Conservation (phyloP, 2,797 vertebrate species). For the Distichodus sexfasciatus region DNA sequence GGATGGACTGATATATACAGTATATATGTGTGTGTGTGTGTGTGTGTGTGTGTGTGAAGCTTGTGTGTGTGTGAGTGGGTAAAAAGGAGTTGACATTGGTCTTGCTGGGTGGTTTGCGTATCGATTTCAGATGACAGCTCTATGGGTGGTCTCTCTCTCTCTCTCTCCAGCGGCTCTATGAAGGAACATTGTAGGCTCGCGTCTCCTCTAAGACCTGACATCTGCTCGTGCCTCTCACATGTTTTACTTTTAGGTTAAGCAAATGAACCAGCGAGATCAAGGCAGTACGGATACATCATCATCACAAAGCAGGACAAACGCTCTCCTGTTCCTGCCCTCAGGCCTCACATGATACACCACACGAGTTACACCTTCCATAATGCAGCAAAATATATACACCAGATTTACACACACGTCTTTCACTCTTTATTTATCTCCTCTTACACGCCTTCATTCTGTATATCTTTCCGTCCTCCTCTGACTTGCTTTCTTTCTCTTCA, state of each 20-base stretch:
- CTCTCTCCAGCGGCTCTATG: conserved; percentile 54
- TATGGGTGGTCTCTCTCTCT: conserved; percentile 77
- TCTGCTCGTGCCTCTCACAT: conserved; percentile 43
- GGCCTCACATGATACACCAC: neutral
- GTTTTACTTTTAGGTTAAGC: conserved; percentile 51
- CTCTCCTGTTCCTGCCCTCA: conserved; percentile 8
- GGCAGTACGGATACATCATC: conserved; percentile 26
- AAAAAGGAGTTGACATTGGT: conserved; percentile 37
- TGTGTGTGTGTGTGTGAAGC: neutral
- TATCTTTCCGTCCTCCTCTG: too few relatives aligned
- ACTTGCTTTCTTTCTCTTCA: too few relatives aligned
- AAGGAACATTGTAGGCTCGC: conserved; percentile 36
- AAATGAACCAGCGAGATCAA: conserved; percentile 48
- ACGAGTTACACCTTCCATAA: neutral
- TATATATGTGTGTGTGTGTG: neutral
- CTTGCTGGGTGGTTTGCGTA: conserved; percentile 82
- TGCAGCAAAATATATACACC: too few relatives aligned
- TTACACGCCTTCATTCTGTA: too few relatives aligned
- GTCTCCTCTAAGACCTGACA: conserved; percentile 45
- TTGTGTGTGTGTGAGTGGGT: conserved; percentile 2
- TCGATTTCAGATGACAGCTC: conserved; percentile 75
- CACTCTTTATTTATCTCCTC: too few relatives aligned
- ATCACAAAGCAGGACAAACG: conserved; percentile 19
- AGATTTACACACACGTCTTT: too few relatives aligned
- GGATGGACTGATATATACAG: neutral